Base-by-base conservation (phyloP, 1,140 invertebrate genomes). In the Hycleus phaleratus region DNA sequence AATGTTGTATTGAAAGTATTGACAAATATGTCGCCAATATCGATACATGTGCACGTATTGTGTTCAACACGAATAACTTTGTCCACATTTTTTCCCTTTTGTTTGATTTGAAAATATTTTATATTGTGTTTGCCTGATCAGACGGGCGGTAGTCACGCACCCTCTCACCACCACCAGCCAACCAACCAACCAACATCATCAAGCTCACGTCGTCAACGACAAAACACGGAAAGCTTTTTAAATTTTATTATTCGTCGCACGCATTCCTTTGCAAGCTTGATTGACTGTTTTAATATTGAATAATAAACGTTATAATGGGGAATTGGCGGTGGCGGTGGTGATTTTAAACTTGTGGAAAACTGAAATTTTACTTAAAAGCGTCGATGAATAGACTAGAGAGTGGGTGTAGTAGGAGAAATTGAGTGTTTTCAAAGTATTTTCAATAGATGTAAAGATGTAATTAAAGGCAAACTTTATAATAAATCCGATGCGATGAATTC, bases 271-370 rank as follows among this genome's bases (percentile, higher is more conserved):
- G 51, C 57, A 51, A 47, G 26, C 51, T 50, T 59, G 56, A 64
- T 64, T 61, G 63, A 59, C 63, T 64, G 54, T 58, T 64, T 62
- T 64, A 64, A 64, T 64, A 64, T 62, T 55, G 57, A 58, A 64
- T 64, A 58, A 64, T 64, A 59, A 42, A 47, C 45, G 26, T 18
- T 32, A 32, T 32, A 32, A 32, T 32, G 32, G 58, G 59, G 62
- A 64, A 18, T 18, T 18, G 18, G 18, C 18, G 18, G 18, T 18
- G 18, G 18, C 59, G 63, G 56, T 49, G 58, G 44, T 55, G 59
- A 54, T 62, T 57, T 49, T 54, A 55, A 59, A 56, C 50, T 32
- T 32, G 32, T 7, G 32, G 57, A 58, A 62, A 62, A 59, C 52
- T 49, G 43, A 49, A 55, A 62, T 59, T 62, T 56, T 56, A 18